A percentile compares a stretch with the other conserved stretches of the same genome.
Evolutionary conservation across 2,113 vertebrate genomes (phyloP).

Genomic region (Gavia stellata): DNA sequence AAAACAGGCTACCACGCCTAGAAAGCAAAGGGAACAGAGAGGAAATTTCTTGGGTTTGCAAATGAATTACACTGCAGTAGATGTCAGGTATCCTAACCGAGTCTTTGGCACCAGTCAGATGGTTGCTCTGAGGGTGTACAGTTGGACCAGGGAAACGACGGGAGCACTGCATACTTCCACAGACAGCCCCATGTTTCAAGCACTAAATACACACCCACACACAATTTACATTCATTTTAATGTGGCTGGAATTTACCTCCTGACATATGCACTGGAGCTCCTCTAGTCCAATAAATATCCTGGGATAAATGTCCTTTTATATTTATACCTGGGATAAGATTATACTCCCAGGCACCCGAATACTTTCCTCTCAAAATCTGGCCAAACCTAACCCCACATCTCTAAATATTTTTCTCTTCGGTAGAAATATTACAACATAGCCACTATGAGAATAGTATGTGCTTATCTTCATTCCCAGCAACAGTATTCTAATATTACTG

Average conservation of each 20-base stretch:
- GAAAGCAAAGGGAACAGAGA: background rate
- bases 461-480: slow-evolving; percentile 32
- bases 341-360: background rate
- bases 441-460: background rate
- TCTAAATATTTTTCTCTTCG: background rate
- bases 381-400: background rate
- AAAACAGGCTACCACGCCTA: background rate
- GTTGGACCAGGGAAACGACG: background rate
- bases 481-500: background rate
- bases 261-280: background rate
- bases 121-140: background rate
- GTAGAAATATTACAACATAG: background rate
- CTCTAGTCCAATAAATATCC: background rate
- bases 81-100: background rate
- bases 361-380: background rate
- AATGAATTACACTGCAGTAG: background rate
- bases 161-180: background rate
- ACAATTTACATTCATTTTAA: background rate
- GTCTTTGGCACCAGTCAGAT: background rate
- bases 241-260: background rate
- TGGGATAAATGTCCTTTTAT: background rate
- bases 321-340: background rate
- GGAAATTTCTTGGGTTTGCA: background rate
- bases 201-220: background rate
- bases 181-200: background rate